phyloP scores from a whole-genome alignment of 2,113 vertebrate genomes.

The Tachycineta bicolor region DNA sequence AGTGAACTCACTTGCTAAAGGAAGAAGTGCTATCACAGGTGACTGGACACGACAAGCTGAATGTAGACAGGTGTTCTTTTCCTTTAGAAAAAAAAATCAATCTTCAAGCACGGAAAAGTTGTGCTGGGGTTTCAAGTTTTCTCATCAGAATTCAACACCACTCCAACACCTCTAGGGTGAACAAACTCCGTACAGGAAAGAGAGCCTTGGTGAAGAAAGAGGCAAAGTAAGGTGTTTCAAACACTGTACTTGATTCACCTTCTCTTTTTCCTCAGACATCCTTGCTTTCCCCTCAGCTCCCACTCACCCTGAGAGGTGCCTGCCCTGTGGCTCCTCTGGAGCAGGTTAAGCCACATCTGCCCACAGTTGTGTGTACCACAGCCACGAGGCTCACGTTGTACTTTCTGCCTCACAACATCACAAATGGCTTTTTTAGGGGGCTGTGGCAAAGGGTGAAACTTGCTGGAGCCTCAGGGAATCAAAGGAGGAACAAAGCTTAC shows the following conservation, averaged over 20 bases:
- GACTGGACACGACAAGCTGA: neutral
- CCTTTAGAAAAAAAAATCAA: neutral
- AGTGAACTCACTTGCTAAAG: neutral
- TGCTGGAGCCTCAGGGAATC: neutral
- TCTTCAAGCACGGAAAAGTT: neutral
- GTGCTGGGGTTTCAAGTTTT: neutral
- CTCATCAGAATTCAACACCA: slow-evolving; percentile 1
- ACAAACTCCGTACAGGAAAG: neutral
- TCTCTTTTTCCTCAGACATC: neutral
- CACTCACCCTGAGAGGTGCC: neutral
- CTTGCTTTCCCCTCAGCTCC: neutral
- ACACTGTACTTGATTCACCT: neutral
- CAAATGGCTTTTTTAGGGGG: neutral
- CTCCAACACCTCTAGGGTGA: neutral
- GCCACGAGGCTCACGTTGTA: accelerated
- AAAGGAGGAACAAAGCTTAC: neutral
- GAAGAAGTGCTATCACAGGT: neutral
- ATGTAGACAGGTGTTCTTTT: neutral
- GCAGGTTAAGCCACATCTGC: neutral
- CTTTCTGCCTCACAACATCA: neutral
- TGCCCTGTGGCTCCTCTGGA: neutral
- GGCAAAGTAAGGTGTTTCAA: neutral
- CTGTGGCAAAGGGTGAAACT: neutral
- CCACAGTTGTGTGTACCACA: accelerated
- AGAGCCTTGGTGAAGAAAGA: neutral